These are phyloP conservation scores for Phortica magna DNA, from an alignment of 2,888 invertebrate genomes.

Conservation along the genomic window DNA sequence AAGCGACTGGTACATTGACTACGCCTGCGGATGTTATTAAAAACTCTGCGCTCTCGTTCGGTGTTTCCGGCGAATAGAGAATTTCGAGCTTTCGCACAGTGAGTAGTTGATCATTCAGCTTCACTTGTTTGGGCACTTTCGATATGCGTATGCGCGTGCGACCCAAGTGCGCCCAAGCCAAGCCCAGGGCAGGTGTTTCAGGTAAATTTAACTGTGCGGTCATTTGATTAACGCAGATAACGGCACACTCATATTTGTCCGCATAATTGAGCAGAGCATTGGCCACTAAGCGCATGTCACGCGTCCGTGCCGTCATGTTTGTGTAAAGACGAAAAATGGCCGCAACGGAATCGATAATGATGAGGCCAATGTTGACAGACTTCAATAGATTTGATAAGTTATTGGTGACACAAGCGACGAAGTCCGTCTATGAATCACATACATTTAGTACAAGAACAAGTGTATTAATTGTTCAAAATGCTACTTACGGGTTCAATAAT, in stretches of 20 bases:
- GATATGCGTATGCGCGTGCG: slow-evolving; percentile 80
- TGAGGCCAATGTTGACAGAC: slow-evolving; percentile 80
- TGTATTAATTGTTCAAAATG: not conserved
- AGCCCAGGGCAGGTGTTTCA: slow-evolving; percentile 81
- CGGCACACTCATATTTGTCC: slow-evolving; percentile 79
- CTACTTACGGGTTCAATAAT: slow-evolving; percentile 79
- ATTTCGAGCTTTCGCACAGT: slow-evolving; percentile 79
- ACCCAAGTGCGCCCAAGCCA: slow-evolving; percentile 84
- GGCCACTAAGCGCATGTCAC: slow-evolving; percentile 81
- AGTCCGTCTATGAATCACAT: slow-evolving; percentile 75
- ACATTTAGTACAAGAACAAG: not conserved
- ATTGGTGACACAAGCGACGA: slow-evolving; percentile 80
- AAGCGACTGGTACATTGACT: slow-evolving; percentile 57
- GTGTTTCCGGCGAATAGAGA: slow-evolving; percentile 81
- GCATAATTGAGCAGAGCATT: slow-evolving; percentile 80
- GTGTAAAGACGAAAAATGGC: slow-evolving; percentile 82
- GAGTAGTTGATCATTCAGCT: slow-evolving; percentile 58
- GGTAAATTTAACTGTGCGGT: slow-evolving; percentile 51
- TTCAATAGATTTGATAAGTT: slow-evolving; percentile 80
- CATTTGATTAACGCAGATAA: slow-evolving; percentile 88
- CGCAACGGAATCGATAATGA: slow-evolving; percentile 87
- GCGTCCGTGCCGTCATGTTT: slow-evolving; percentile 79
- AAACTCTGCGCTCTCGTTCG: slow-evolving; percentile 78
- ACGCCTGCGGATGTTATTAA: slow-evolving; percentile 79
- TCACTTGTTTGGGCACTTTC: slow-evolving; percentile 72